Percentiles rank a stretch among this genome's conserved stretches.
Evolutionary conservation across 1,140 invertebrate species (phyloP).

Genomic region (Argopecten irradians): DNA sequence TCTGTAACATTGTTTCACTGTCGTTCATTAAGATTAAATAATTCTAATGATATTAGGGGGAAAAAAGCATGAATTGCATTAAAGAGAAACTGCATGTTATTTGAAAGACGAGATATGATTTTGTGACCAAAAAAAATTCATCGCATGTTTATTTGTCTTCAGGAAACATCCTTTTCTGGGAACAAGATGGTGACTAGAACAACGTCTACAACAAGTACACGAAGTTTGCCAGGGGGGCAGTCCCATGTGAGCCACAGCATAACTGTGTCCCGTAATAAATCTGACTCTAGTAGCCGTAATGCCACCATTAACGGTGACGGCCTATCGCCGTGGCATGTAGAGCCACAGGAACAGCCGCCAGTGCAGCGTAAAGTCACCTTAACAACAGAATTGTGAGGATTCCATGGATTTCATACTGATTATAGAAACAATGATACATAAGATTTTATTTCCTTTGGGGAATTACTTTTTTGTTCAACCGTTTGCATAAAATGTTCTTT

Average conservation of each 20-base stretch:
- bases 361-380: background rate
- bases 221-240: background rate
- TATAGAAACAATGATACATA: background rate
- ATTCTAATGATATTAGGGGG: background rate
- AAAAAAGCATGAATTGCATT: background rate
- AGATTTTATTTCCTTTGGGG: background rate
- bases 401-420: background rate
- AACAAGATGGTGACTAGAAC: slow-evolving; percentile 1
- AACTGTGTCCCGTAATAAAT: background rate
- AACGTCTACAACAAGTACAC: background rate
- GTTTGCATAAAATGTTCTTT: background rate
- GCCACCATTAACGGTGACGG: background rate
- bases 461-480: background rate
- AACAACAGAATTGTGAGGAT: background rate
- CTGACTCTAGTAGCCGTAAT: background rate
- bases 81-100: background rate
- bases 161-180: background rate
- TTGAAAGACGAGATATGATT: background rate
- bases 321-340: background rate
- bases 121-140: too few species aligned
- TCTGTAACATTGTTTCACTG: background rate
- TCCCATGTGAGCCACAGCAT: background rate
- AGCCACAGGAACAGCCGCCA: background rate
- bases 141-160: background rate
- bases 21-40: background rate